Evolutionary conservation across 2,888 invertebrate genomes (phyloP).

Genomic region (Empis stercorea): DNA sequence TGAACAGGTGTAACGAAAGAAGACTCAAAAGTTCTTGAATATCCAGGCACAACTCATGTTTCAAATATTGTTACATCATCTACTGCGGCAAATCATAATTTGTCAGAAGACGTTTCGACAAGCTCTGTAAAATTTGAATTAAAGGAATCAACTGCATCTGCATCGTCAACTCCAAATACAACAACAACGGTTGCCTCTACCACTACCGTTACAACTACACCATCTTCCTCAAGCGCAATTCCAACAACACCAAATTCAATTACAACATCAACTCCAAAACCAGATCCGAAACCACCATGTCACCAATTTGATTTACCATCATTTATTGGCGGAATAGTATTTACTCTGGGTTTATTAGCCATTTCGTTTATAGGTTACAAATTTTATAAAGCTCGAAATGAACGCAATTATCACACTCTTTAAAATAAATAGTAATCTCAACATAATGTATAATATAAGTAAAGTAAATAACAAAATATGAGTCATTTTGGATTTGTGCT

Average conservation of each 20-base stretch:
- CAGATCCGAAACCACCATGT: constrained; percentile 26
- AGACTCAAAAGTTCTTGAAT: too few species aligned
- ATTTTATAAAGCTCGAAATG: constrained; percentile 75
- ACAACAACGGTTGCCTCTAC: constrained; percentile 7
- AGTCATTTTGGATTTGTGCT: too few species aligned
- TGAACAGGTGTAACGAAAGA: too few species aligned
- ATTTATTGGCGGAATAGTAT: constrained; percentile 74
- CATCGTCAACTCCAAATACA: constrained; percentile 13
- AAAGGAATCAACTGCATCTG: constrained; percentile 14
- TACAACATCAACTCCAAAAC: constrained; percentile 16
- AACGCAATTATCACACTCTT: constrained; percentile 78
- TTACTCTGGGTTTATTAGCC: constrained; percentile 64
- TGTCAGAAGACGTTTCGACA: too few species aligned
- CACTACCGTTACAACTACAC: constrained; percentile 8
- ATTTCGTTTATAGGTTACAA: constrained; percentile 74
- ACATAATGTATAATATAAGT: background rate
- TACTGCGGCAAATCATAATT: too few species aligned
- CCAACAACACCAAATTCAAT: constrained; percentile 7
- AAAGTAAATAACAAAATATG: too few species aligned
- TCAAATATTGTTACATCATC: too few species aligned
- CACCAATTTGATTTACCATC: constrained; percentile 60
- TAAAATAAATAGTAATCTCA: too few species aligned
- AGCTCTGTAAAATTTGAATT: too few species aligned
- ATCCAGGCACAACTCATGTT: too few species aligned
- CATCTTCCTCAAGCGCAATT: constrained; percentile 8